Percentiles rank a stretch among this genome's conserved stretches.
These are phyloP conservation scores for Dynastes grantii DNA, from an alignment of 2,888 invertebrate genomes.

Conservation along the genomic window DNA sequence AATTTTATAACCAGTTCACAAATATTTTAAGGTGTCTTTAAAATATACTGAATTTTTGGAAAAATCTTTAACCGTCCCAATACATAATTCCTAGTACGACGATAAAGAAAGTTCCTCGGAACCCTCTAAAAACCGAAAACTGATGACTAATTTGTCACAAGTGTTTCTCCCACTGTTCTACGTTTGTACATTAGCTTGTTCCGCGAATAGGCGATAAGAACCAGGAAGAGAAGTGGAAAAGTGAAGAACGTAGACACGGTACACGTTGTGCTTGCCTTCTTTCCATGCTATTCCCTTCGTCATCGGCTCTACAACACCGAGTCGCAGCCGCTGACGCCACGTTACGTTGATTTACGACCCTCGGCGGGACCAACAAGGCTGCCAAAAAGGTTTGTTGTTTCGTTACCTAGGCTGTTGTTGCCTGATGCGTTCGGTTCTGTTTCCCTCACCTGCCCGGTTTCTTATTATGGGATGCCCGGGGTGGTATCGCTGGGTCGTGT, in stretches of 20 bases:
- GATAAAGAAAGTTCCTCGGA: constrained; percentile 59
- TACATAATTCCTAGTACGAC: constrained; percentile 58
- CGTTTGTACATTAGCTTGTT: background rate
- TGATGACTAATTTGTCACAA: constrained; percentile 70
- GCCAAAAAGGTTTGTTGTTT: too few relatives aligned
- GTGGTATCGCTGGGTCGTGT: too few relatives aligned
- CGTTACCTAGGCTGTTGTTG: constrained; percentile 19
- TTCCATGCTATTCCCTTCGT: background rate
- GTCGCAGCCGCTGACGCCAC: constrained; percentile 56
- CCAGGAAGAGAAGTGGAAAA: constrained; percentile 54
- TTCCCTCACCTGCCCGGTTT: constrained; percentile 59
- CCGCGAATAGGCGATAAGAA: constrained; percentile 63
- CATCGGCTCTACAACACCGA: constrained; percentile 8
- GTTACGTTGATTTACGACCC: constrained; percentile 60
- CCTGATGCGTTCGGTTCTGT: constrained; percentile 22
- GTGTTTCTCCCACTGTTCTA: constrained; percentile 53
- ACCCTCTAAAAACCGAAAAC: constrained; percentile 63
- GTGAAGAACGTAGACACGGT: constrained; percentile 51
- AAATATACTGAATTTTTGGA: too few relatives aligned
- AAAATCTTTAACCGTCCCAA: too few relatives aligned
- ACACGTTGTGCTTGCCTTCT: constrained; percentile 59
- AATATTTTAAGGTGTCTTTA: too few relatives aligned
- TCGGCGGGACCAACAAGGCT: constrained; percentile 55
- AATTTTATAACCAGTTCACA: too few relatives aligned
- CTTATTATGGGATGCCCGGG: too few relatives aligned